Percentiles rank a stretch among this genome's conserved stretches.
phyloP scores from a whole-genome alignment of 1,140 invertebrate species.

The Pseudomyrmex pallidus region DNA sequence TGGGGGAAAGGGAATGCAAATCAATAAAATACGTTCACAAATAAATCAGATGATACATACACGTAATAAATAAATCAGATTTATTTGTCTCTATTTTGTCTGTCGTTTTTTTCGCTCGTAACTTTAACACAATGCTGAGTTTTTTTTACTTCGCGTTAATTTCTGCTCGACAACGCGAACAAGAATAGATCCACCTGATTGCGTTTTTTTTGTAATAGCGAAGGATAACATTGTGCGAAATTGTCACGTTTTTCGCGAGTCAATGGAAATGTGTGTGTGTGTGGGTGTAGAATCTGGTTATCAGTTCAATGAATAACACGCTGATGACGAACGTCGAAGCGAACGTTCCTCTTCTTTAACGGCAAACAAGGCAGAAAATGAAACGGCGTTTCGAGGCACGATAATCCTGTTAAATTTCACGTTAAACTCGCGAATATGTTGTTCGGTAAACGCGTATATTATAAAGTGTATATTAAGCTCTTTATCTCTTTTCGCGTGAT shows the following conservation, averaged over 20 bases:
- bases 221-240: not conserved
- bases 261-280: not conserved
- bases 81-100: too few species aligned
- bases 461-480: not conserved
- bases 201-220: not conserved
- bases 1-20: too few species aligned
- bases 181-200: not conserved
- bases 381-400: not conserved
- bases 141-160: not conserved
- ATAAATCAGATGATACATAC: too few species aligned
- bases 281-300: constrained; percentile 37
- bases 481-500: too few species aligned
- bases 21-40: too few species aligned
- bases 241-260: constrained; percentile 7
- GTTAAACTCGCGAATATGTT: not conserved
- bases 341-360: constrained; percentile 15
- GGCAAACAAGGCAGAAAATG: constrained; percentile 15
- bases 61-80: too few species aligned
- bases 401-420: not conserved
- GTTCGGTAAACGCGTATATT: not conserved
- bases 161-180: not conserved
- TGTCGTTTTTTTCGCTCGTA: not conserved
- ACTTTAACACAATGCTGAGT: not conserved
- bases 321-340: constrained; percentile 20
- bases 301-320: constrained; percentile 47